These are phyloP conservation scores for Drosophila antonietae DNA, from an alignment of 2,888 invertebrate species.

Conservation along the genomic window DNA sequence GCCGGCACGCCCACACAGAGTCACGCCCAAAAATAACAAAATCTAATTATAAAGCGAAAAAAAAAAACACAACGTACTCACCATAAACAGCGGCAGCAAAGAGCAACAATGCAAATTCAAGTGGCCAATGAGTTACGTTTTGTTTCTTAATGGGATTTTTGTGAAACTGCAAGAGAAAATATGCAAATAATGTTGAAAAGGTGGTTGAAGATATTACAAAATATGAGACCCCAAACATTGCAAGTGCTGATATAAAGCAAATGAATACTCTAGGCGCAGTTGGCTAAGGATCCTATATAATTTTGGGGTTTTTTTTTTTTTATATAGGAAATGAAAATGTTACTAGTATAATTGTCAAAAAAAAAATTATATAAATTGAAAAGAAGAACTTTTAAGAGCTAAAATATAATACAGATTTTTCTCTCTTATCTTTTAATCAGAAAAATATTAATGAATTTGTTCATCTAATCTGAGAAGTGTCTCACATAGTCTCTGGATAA, in stretches of 20 bases:
- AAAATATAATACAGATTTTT: no score
- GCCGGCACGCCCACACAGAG: conserved; percentile 55
- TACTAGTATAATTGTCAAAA: no score
- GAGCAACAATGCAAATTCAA: conserved; percentile 41
- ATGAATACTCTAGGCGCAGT: conserved; percentile 12
- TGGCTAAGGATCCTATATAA: background rate
- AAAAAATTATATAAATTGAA: no score
- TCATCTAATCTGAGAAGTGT: no score
- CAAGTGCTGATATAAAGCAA: background rate
- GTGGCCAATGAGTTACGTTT: conserved; percentile 25
- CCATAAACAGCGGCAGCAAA: conserved; percentile 65
- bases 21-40: conserved; percentile 19
- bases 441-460: no score
- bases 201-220: conserved; percentile 49
- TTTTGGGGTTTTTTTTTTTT: no score
- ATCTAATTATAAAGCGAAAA: background rate
- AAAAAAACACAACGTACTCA: conserved; percentile 41
- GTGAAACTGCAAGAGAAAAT: conserved; percentile 51
- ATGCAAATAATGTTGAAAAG: conserved; percentile 56
- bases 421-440: no score
- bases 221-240: conserved; percentile 14
- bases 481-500: no score
- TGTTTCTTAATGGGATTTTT: conserved; percentile 29
- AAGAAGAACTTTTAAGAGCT: no score
- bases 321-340: no score